Percentiles rank a stretch among this genome's conserved stretches.
These are phyloP conservation scores for Ctenoplectra terminalis DNA, from an alignment of 1,140 invertebrate genomes.

Conservation along the genomic window DNA sequence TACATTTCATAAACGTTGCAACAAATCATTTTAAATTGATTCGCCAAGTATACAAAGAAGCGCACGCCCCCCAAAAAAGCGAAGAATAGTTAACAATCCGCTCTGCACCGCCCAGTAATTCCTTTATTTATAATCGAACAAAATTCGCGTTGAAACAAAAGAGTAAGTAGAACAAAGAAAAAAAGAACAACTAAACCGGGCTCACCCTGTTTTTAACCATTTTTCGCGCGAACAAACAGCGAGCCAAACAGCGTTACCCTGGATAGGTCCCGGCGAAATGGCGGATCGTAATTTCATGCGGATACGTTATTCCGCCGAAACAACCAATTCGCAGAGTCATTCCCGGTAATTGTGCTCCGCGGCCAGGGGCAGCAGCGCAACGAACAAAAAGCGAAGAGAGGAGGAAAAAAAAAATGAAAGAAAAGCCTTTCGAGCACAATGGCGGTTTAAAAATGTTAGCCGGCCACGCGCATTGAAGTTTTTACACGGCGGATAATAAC, in stretches of 20 bases:
- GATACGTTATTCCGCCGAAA: constrained; percentile 53
- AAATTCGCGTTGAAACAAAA: neutral
- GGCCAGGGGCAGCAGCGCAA: neutral
- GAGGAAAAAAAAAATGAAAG: neutral
- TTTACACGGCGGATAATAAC: constrained; percentile 66
- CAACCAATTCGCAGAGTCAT: constrained; percentile 52
- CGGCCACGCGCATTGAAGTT: constrained; percentile 55
- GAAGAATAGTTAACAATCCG: too few relatives aligned
- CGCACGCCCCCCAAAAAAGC: too few relatives aligned
- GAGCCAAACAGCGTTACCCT: constrained; percentile 4
- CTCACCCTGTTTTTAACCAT: neutral
- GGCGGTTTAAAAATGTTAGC: constrained; percentile 64
- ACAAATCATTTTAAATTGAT: too few relatives aligned
- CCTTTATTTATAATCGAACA: neutral
- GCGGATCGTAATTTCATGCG: constrained; percentile 52
- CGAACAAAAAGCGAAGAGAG: neutral
- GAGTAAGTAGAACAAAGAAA: neutral
- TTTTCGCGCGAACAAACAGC: constrained; percentile 11
- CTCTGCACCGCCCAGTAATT: neutral
- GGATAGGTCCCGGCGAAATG: constrained; percentile 15
- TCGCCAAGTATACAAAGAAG: too few relatives aligned
- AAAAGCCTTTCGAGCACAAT: constrained; percentile 58
- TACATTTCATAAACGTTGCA: too few relatives aligned
- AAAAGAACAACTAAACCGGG: neutral
- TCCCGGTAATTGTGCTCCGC: constrained; percentile 40